These are phyloP conservation scores for Rhinella marina DNA, from an alignment of 2,797 vertebrate genomes.

Conservation along the genomic window DNA sequence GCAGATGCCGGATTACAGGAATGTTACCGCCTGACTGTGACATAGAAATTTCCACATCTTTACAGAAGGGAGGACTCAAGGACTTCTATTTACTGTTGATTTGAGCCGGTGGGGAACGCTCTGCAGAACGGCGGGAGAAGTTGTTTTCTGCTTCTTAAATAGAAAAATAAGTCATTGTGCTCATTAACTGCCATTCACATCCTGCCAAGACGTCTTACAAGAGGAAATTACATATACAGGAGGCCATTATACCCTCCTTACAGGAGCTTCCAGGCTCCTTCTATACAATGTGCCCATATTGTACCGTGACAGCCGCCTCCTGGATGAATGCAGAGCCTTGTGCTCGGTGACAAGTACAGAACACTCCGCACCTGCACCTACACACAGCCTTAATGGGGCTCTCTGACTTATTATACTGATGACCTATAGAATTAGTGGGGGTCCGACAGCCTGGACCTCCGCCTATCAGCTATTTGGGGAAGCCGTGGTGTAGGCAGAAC, in stretches of 20 bases:
- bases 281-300: slow-evolving; percentile 12
- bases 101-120: neutral
- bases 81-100: slow-evolving; percentile 1
- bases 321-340: neutral
- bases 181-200: neutral
- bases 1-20: neutral
- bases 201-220: neutral
- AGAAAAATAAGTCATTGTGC: slow-evolving; percentile 25
- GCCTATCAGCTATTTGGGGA: too few species aligned
- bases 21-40: neutral
- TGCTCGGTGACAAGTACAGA: neutral
- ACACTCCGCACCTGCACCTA: neutral
- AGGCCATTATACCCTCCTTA: neutral
- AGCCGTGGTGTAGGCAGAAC: too few species aligned
- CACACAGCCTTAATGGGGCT: too few species aligned
- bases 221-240: slow-evolving; percentile 24
- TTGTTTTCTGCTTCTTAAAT: slow-evolving; percentile 9
- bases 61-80: neutral
- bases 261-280: neutral
- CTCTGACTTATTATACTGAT: too few species aligned
- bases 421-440: too few species aligned
- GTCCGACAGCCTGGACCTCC: too few species aligned
- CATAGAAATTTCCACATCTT: neutral
- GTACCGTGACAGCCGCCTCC: neutral
- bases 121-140: neutral